Evolutionary conservation across 2,113 vertebrate species (phyloP).

Genomic region (Gopherus flavomarginatus): DNA sequence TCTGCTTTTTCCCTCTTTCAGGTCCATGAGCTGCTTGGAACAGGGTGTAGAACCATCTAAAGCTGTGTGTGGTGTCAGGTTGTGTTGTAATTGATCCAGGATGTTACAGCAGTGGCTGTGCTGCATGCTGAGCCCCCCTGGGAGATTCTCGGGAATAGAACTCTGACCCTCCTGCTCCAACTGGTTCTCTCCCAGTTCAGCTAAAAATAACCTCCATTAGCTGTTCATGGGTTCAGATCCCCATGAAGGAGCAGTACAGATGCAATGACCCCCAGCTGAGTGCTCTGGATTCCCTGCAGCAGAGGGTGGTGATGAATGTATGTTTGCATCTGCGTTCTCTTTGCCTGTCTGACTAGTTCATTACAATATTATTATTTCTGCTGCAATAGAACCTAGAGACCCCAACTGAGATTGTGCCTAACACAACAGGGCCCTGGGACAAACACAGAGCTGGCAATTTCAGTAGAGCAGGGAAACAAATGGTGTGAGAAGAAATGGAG

Average conservation of each 20-base stretch:
- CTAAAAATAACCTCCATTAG: neutral
- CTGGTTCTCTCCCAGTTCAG: neutral
- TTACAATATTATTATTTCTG: neutral
- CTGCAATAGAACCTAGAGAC: neutral
- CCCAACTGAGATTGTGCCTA: neutral
- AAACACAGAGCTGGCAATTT: neutral
- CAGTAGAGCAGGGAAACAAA: neutral
- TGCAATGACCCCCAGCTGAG: neutral
- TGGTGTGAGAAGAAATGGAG: neutral
- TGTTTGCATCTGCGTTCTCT: neutral
- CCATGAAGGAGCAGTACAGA: neutral
- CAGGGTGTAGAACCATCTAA: neutral
- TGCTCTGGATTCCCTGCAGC: neutral
- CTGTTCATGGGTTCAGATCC: neutral
- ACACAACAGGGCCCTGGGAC: neutral
- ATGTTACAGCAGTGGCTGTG: neutral
- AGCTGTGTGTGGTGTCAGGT: neutral
- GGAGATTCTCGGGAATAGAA: neutral
- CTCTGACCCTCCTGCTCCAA: neutral
- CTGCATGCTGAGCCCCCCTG: rapidly evolving
- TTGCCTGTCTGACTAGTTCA: neutral
- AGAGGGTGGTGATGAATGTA: neutral
- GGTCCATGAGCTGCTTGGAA: neutral
- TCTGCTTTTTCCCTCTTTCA: neutral
- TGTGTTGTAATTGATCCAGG: neutral